phyloP scores from a whole-genome alignment of 2,797 vertebrate species.

The Coregonus suidteri region DNA sequence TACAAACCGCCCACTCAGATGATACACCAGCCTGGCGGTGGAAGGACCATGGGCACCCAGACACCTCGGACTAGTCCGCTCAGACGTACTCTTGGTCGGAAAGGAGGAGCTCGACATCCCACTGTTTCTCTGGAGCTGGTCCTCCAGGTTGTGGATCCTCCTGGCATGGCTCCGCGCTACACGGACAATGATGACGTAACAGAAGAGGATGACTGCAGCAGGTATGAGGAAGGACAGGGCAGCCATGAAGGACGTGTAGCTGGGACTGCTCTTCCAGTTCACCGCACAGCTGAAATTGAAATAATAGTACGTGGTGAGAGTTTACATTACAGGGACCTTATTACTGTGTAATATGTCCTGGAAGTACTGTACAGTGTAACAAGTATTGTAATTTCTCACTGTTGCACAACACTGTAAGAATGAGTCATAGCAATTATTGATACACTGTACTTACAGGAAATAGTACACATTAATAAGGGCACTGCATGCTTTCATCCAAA shows the following conservation, averaged over 20 bases:
- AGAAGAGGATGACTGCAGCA: conserved; percentile 79
- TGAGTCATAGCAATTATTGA: no score
- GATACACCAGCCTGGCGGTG: conserved; percentile 71
- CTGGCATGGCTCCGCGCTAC: conserved; percentile 80
- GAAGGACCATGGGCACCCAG: conserved; percentile 61
- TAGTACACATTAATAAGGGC: no score
- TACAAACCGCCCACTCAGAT: conserved; percentile 71
- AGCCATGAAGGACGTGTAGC: conserved; percentile 75
- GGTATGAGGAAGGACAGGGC: conserved; percentile 76
- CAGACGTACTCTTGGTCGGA: conserved; percentile 18
- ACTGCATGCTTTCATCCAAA: no score
- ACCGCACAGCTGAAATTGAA: conserved; percentile 71
- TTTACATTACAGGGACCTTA: no score
- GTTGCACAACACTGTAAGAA: no score
- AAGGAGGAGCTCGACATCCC: conserved; percentile 11
- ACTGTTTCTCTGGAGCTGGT: conserved; percentile 73
- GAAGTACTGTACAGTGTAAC: no score
- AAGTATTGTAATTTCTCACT: no score
- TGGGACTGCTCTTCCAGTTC: conserved; percentile 76
- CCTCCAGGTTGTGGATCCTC: conserved; percentile 78
- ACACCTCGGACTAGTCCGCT: conserved; percentile 20
- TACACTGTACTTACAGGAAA: no score
- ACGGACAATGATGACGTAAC: conserved; percentile 78
- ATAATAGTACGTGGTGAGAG: not conserved
- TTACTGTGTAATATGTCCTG: no score